Evolutionary conservation across 2,113 vertebrate species (phyloP).

Genomic region (Bos taurus): DNA sequence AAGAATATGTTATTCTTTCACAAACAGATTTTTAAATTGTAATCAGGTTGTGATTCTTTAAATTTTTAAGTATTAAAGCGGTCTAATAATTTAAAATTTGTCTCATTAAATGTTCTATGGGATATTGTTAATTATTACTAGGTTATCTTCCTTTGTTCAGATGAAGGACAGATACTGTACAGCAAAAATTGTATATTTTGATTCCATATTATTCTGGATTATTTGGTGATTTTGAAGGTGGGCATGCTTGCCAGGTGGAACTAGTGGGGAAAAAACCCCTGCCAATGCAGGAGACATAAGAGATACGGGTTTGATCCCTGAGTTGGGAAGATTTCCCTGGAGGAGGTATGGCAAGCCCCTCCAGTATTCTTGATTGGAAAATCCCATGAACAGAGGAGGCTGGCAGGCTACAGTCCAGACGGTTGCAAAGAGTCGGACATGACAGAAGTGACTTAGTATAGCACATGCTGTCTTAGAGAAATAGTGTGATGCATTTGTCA

Average conservation of each 20-base stretch:
- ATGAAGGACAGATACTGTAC: background rate
- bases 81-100: background rate
- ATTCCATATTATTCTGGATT: background rate
- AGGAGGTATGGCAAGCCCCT: background rate
- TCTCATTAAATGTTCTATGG: background rate
- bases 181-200: background rate
- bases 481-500: background rate
- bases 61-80: background rate
- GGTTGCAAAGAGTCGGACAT: background rate
- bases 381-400: background rate
- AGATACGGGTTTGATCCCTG: background rate
- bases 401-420: background rate
- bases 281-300: background rate
- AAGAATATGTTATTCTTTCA: background rate
- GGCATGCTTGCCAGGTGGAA: background rate
- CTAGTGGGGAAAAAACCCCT: background rate
- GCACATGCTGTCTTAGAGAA: background rate
- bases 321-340: background rate
- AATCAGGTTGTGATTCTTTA: background rate
- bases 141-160: background rate
- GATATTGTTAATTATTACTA: background rate
- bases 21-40: background rate
- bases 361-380: background rate
- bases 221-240: background rate
- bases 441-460: background rate